Evolutionary conservation across 2,113 vertebrate species (phyloP).

Genomic region (Cyprinodon tularosa): DNA sequence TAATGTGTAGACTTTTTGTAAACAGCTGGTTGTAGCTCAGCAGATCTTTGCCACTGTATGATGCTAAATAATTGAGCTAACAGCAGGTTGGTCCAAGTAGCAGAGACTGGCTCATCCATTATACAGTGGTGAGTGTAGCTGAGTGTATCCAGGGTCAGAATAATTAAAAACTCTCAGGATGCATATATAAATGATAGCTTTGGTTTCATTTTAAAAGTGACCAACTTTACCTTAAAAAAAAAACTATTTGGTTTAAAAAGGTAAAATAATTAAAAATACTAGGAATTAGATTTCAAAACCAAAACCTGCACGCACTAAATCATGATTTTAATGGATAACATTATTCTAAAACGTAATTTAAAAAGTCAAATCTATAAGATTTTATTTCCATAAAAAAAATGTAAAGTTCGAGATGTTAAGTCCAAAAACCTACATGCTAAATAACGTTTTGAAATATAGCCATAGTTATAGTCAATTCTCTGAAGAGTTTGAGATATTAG

Average conservation of each 20-base stretch:
- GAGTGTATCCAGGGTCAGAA: background rate
- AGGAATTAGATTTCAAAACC: background rate
- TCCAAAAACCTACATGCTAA: too few species aligned
- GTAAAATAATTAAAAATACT: background rate
- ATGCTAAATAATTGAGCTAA: slow-evolving; percentile 53
- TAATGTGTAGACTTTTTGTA: background rate
- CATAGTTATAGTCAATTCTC: too few species aligned
- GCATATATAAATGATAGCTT: background rate
- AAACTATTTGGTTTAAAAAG: background rate
- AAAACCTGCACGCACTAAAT: too few species aligned
- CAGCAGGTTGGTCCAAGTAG: slow-evolving; percentile 16
- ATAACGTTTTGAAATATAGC: too few species aligned
- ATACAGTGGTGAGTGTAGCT: slow-evolving; percentile 20
- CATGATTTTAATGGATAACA: too few species aligned
- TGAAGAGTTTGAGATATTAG: too few species aligned
- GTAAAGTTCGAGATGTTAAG: too few species aligned
- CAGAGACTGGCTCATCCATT: slow-evolving; percentile 31
- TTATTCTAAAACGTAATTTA: too few species aligned
- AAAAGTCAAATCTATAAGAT: too few species aligned
- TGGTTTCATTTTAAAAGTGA: background rate
- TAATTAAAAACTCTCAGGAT: background rate
- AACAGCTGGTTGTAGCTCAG: background rate
- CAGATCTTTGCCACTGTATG: slow-evolving; percentile 5
- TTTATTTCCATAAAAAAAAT: too few species aligned
- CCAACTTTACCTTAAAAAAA: background rate